Base-by-base conservation (phyloP, 1,140 invertebrate species). In the Frieseomelitta varia region DNA sequence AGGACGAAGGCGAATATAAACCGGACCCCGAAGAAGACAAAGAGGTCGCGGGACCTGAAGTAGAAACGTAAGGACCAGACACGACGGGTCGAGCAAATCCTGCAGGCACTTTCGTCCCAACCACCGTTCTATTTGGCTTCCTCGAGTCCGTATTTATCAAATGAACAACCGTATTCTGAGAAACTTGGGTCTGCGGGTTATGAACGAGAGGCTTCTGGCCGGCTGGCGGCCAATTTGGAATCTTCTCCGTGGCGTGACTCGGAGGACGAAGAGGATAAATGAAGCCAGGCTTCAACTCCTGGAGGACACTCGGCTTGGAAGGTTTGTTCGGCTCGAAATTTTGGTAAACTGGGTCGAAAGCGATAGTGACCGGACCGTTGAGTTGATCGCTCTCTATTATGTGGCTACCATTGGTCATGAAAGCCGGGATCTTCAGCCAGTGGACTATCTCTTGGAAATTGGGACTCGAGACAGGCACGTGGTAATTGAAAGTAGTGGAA, bases 121-220 rank as follows among this genome's bases (percentile, higher is more conserved):
- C 86, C 10, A 90, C 85, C 0, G 92, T 92, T 0, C 87, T 85
- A 47, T 92, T 93, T 4, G 90, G 88, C 27, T 88, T 91, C 39
- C 83, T 90, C 12, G 88, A 73, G 2, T 90, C 84, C 3, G 91
- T 78, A 68, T 95, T 94, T 19, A 93, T 68, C 1, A 95, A 92
- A 34, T 95, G 93, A 65, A 95, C 90, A 2, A 93, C 90, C 0
- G 93, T 95, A 69, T 94, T 93, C 51, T 95, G 93, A 2, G 87
- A 86, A 0, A 95, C 87, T 69, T 94, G 87, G 0, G 94, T 92
- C 19, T 85, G 39, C 10, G 90, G 85, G 4, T 86, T 89, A 6
- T 19, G 63, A 55, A 67, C 19, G 0, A 27, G 10, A 6, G n/a
- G 39, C 15, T 12, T 47, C 17, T 63, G 12, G 4, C 11, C 39